Percentiles rank a stretch among this genome's conserved stretches.
phyloP scores from a whole-genome alignment of 2,797 vertebrate species.

The Falco rusticolus region DNA sequence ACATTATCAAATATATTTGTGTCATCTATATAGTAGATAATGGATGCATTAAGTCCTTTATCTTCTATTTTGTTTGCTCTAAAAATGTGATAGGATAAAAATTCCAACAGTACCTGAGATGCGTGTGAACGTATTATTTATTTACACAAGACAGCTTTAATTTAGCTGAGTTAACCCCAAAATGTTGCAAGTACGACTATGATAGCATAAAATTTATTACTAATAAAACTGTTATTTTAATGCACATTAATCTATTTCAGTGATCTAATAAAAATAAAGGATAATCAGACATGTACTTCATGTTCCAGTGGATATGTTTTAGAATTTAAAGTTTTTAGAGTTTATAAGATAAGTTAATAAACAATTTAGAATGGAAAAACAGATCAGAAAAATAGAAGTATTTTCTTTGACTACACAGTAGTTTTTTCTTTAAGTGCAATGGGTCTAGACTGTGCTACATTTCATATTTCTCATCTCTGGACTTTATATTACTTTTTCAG shows the following conservation, averaged over 20 bases:
- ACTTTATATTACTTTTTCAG: conserved; percentile 84
- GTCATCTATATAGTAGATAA: background rate
- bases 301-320: conserved; percentile 17
- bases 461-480: conserved; percentile 75
- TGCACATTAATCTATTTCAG: conserved; percentile 10
- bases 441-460: conserved; percentile 76
- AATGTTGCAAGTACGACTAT: conserved; percentile 12
- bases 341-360: conserved; percentile 54
- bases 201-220: conserved; percentile 39
- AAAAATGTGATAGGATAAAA: conserved; percentile 37
- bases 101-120: conserved; percentile 32
- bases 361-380: conserved; percentile 45
- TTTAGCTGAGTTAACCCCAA: conserved; percentile 61
- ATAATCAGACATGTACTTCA: conserved; percentile 16
- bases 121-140: conserved; percentile 30
- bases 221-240: conserved; percentile 19
- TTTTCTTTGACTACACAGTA: background rate
- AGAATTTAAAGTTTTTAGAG: conserved; percentile 27
- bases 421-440: conserved; percentile 62
- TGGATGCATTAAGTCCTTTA: conserved; percentile 15
- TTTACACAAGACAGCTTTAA: conserved; percentile 41
- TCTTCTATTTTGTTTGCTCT: background rate
- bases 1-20: background rate
- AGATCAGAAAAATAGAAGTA: background rate
- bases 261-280: conserved; percentile 54